Base-by-base conservation (phyloP, 2,888 invertebrate species). In the Dryocosmus kuriphilus region DNA sequence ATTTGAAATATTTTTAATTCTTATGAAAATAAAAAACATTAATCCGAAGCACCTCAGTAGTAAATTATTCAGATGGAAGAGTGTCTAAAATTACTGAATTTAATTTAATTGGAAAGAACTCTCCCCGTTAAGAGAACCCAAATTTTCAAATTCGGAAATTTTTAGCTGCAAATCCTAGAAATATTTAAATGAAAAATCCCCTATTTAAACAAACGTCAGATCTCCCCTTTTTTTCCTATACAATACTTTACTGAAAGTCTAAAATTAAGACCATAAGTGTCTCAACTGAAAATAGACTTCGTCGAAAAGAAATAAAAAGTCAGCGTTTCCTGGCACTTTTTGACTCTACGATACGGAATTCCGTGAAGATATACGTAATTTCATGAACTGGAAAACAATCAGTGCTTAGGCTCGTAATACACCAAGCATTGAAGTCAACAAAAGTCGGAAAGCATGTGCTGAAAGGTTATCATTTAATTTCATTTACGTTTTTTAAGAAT, bases 361-460 rank as follows among this genome's bases (percentile, higher is more conserved):
- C 77, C 22, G 19, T n/a, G 75, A 79, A 75, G 7, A 22, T 74
- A 41, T 74, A 41, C 14, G 16, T 14, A 77, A 75, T 73, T 38
- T 71, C 79, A 46, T 65, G 80, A 82, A 79, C 82, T 76, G 41
- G 62, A 78, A 85, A 82, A 85, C 85, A 85, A 85, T 86, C 77
- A 51, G 30, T n/a, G 11, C 9, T 22, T 65, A n/a, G 38, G 11
- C 38, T 65, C 19, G 19, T 19, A 35, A 63, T n/a, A 65, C 22
- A 22, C 41, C 38, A 51, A 71, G 51, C 27, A 71, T 71, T 71
- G 5, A 71, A 71, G 46, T 51, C 27, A 51, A 19, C n/a, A 71
- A 71, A 71, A 51, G 27, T 71, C 30, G 19, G 11, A 46, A 30
- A 51, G 71, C 51, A 51, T 51, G 51, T 71, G 67, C 51, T 30